Conservation (phyloP, 2,113 vertebrate genomes). For the Lepisosteus oculatus region DNA sequence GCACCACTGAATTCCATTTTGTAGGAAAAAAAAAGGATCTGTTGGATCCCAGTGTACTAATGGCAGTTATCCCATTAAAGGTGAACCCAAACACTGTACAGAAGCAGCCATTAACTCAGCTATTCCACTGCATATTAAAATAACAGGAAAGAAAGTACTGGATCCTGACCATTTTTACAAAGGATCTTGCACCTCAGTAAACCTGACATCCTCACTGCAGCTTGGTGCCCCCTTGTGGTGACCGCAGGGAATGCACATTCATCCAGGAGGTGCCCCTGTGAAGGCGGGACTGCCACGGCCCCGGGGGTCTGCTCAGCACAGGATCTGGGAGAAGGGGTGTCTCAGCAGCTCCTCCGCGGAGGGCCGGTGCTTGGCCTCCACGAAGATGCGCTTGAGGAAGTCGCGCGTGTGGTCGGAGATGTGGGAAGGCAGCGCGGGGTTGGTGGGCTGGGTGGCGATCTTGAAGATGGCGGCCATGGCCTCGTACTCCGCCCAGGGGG, state of each 20-base stretch:
- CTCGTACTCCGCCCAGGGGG: conserved; percentile 93
- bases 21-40: too few species aligned
- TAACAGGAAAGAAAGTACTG: too few species aligned
- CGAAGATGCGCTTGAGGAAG: conserved; percentile 88
- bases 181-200: background rate
- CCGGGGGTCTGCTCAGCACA: conserved; percentile 67
- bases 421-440: conserved; percentile 85
- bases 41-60: too few species aligned
- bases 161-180: too few species aligned
- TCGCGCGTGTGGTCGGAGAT: conserved; percentile 84
- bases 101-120: background rate
- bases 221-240: background rate
- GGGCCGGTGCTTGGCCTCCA: conserved; percentile 90
- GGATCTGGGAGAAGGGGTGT: conserved; percentile 89
- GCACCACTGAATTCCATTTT: background rate
- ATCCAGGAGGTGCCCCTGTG: too few species aligned
- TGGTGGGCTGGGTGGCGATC: conserved; percentile 93
- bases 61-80: too few species aligned
- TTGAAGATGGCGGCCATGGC: conserved; percentile 97
- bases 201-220: background rate
- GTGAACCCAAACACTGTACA: background rate
- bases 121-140: background rate
- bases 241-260: background rate
- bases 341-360: conserved; percentile 92
- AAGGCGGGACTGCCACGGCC: conserved; percentile 1